These are phyloP conservation scores for Drosophila auraria DNA, from an alignment of 1,140 invertebrate species.

Conservation along the genomic window DNA sequence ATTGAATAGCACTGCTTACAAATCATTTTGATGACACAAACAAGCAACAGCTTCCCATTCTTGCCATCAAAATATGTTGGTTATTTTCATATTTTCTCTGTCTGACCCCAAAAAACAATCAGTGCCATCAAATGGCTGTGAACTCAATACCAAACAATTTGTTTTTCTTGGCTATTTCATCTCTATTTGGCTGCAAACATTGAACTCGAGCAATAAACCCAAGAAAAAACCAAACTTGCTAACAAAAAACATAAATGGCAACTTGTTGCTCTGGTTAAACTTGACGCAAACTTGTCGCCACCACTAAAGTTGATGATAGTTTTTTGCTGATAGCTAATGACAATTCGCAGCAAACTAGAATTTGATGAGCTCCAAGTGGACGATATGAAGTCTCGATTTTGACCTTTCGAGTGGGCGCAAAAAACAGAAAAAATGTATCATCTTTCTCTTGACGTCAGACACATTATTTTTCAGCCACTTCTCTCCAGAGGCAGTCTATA, in stretches of 20 bases:
- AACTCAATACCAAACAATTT: constrained; percentile 42
- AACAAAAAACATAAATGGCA: constrained; percentile 56
- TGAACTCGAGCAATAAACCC: constrained; percentile 70
- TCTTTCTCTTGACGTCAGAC: constrained; percentile 37
- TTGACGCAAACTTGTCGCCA: constrained; percentile 7
- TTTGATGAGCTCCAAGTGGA: constrained; percentile 26
- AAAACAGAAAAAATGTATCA: constrained; percentile 20
- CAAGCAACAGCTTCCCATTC: neutral
- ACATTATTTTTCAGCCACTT: constrained; percentile 16
- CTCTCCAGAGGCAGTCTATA: constrained; percentile 16
- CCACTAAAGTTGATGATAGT: constrained; percentile 29
- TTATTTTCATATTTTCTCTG: constrained; percentile 32
- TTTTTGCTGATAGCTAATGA: constrained; percentile 38
- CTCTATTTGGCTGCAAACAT: constrained; percentile 45
- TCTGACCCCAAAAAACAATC: constrained; percentile 35
- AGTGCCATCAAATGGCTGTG: constrained; percentile 38
- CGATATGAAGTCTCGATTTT: constrained; percentile 15
- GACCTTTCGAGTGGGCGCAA: constrained; percentile 29
- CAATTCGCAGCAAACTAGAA: constrained; percentile 26
- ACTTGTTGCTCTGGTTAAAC: constrained; percentile 61
- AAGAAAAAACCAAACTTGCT: constrained; percentile 28
- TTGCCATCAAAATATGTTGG: neutral
- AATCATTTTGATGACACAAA: constrained; percentile 10
- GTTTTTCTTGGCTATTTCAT: constrained; percentile 21
- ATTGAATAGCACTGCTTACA: constrained; percentile 5